Conservation (phyloP, 2,888 invertebrate species). For the Panopea generosa region DNA sequence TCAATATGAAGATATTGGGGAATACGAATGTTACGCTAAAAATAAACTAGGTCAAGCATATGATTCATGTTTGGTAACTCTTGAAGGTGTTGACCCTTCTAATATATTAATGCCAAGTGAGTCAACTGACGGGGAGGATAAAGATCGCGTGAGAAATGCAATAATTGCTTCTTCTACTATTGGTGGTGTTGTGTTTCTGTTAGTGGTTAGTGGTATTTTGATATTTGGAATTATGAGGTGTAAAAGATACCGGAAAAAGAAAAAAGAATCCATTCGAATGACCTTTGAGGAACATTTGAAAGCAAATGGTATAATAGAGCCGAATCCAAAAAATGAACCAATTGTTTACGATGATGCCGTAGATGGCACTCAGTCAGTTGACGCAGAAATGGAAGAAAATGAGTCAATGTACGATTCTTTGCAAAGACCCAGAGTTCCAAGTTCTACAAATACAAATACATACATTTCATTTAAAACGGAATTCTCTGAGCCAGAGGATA, state of each 20-base stretch:
- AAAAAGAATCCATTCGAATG: conserved; percentile 71
- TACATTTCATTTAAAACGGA: conserved; percentile 81
- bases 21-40: conserved; percentile 74
- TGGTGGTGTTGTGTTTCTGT: conserved; percentile 72
- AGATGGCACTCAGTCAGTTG: conserved; percentile 48
- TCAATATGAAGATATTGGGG: conserved; percentile 71
- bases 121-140: conserved; percentile 36
- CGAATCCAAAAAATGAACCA: conserved; percentile 60
- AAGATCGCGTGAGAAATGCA: conserved; percentile 60
- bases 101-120: conserved; percentile 38
- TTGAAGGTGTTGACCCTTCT: conserved; percentile 70
- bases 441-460: conserved; percentile 72
- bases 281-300: conserved; percentile 78
- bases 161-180: conserved; percentile 76
- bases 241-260: conserved; percentile 66
- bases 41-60: conserved; percentile 71
- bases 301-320: conserved; percentile 70
- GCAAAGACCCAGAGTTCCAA: conserved; percentile 49
- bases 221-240: conserved; percentile 65
- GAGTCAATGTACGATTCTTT: conserved; percentile 59
- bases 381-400: conserved; percentile 49
- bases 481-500: conserved; percentile 74
- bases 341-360: conserved; percentile 55
- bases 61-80: conserved; percentile 68
- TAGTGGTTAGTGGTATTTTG: conserved; percentile 67